Conservation (phyloP, 2,888 invertebrate species). For the Rhagonycha fulva region DNA sequence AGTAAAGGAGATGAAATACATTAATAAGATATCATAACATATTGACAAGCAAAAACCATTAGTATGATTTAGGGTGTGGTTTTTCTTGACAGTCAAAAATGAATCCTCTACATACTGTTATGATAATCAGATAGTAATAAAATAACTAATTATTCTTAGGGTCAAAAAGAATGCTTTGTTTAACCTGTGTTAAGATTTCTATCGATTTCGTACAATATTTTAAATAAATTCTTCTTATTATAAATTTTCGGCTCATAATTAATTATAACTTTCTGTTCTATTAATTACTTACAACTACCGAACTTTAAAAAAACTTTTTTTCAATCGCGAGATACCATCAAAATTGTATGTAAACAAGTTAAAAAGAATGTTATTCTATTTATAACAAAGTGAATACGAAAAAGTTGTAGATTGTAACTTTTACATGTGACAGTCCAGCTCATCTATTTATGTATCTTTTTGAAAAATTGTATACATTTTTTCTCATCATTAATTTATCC, state of each 20-base stretch:
- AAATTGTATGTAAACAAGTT: background rate
- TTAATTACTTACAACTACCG: background rate
- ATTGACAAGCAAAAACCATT: conserved; percentile 32
- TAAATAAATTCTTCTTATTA: background rate
- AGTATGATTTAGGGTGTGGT: conserved; percentile 31
- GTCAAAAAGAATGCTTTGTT: conserved; percentile 34
- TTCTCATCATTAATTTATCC: background rate
- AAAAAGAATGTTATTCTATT: background rate
- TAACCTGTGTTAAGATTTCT: conserved; percentile 32
- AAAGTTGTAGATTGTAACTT: background rate
- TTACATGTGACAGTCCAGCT: background rate
- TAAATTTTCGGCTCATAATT: background rate
- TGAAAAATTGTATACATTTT: background rate
- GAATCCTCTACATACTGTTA: conserved; percentile 45
- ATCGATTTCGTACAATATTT: conserved; percentile 11
- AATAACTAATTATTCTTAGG: conserved; percentile 42
- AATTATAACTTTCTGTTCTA: background rate
- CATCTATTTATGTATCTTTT: background rate
- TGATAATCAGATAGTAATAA: conserved; percentile 48
- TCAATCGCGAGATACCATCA: background rate
- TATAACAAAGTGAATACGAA: background rate
- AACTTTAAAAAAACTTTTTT: background rate
- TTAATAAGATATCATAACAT: conserved; percentile 31
- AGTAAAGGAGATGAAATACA: conserved; percentile 14
- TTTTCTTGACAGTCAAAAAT: conserved; percentile 41